Base-by-base conservation (phyloP, 2,888 invertebrate genomes). In the Acanthococcus lagerstroemiae region DNA sequence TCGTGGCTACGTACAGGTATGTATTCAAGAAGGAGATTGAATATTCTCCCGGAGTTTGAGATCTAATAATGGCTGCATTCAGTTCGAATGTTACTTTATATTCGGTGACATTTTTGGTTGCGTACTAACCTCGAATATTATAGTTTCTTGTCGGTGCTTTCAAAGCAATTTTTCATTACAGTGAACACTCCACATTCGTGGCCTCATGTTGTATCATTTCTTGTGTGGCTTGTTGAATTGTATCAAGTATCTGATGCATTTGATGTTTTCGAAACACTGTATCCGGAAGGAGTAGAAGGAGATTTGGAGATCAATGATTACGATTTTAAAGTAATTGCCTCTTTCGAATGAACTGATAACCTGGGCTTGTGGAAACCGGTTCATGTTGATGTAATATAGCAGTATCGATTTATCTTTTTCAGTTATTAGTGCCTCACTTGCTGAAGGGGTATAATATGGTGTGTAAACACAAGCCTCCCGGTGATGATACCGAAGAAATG, bases 101-200 rank as follows among this genome's bases (percentile, higher is more conserved):
- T 52, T 52, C 22, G 4, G 19, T 21, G 4, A 37, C 37, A 9
- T 37, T 37, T 37, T 37, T 37, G n/a, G n/a, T 37, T 12, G 7
- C 37, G 37, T 37, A 37, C 37, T 37, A 9, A 9, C 37, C 12
- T 37, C 7, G 7, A 15, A 45, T n/a, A n/a, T n/a, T n/a, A n/a
- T n/a, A n/a, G 19, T 45, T 45, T 45, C 12, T 37, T 6, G 15
- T 45, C 46, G 15, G 15, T 45, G 15, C 15, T 45, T 6, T 4
- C 19, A 45, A 4, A 50, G 44, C 0, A 6, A 19, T 57, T 56
- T 54, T 1, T 27, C 44, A 0, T 45, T 60, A 17, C n/a, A 69
- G 69, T 69, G 4, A 68, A 68, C 65, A 66, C 69, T 44, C 65
- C 67, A 22, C 69, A 69, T 56, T 66, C 66, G 21, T 69, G 66